Percentiles rank a stretch among this genome's conserved stretches.
phyloP scores from a whole-genome alignment of 2,888 invertebrate genomes.

The Axea sp. region DNA sequence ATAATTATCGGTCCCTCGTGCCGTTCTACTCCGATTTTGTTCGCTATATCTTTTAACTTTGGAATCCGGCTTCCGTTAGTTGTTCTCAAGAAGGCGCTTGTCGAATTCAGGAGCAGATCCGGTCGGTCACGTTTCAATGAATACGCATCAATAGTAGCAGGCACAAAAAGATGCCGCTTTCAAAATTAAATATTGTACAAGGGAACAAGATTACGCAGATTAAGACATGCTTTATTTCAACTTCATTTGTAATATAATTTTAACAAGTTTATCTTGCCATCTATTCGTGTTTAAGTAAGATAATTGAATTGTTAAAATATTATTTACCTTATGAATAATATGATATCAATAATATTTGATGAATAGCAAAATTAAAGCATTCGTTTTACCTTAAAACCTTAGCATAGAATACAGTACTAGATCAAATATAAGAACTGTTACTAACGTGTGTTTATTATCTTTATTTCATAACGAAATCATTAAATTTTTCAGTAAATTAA shows the following conservation, averaged over 20 bases:
- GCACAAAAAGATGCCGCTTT: conserved; percentile 36
- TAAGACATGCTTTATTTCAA: conserved; percentile 11
- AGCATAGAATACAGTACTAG: too few species aligned
- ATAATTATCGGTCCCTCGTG: conserved; percentile 60
- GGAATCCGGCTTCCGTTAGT: conserved; percentile 51
- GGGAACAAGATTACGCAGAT: conserved; percentile 18
- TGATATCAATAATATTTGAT: too few species aligned
- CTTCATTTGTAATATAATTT: conserved; percentile 12
- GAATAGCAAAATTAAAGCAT: too few species aligned
- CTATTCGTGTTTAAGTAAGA: too few species aligned
- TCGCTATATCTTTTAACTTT: conserved; percentile 44
- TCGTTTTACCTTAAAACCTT: too few species aligned
- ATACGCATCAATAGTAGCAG: conserved; percentile 26
- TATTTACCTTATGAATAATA: too few species aligned
- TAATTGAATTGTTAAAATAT: too few species aligned
- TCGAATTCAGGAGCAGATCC: conserved; percentile 49
- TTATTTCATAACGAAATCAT: too few species aligned
- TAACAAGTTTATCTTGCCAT: too few species aligned
- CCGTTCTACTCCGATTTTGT: conserved; percentile 50
- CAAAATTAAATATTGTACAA: conserved; percentile 31
- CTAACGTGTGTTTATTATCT: too few species aligned
- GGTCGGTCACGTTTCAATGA: conserved; percentile 36
- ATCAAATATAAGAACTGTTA: too few species aligned
- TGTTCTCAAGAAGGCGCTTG: conserved; percentile 21
- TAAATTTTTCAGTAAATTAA: too few species aligned